A percentile compares a stretch with the other conserved stretches of the same genome.
phyloP scores from a whole-genome alignment of 2,888 invertebrate species.

The Chymomyza amoena region DNA sequence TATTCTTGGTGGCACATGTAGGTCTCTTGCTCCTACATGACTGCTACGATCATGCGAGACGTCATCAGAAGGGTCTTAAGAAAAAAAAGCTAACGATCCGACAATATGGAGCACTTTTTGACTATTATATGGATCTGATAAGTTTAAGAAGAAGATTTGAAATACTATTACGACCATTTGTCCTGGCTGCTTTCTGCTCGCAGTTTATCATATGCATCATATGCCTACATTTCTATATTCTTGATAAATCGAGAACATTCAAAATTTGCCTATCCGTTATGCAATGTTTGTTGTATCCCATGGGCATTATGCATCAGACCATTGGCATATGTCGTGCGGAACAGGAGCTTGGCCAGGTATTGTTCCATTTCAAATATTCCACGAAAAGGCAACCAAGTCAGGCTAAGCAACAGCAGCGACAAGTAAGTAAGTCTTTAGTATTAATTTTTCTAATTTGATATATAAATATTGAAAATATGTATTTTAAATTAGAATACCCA shows the following conservation, averaged over 20 bases:
- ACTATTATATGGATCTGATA: slow-evolving; percentile 33
- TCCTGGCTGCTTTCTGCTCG: slow-evolving; percentile 8
- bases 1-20: slow-evolving; percentile 21
- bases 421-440: not conserved
- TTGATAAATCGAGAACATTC: slow-evolving; percentile 3
- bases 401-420: slow-evolving; percentile 12
- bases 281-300: not conserved
- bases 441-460: too few relatives aligned
- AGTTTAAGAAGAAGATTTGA: slow-evolving; percentile 35
- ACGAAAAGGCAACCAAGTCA: slow-evolving; percentile 8
- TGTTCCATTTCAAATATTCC: slow-evolving; percentile 19
- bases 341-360: slow-evolving; percentile 27
- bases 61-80: not conserved
- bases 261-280: rapidly evolving
- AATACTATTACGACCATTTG: slow-evolving; percentile 36
- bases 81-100: too few relatives aligned
- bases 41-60: slow-evolving; percentile 27
- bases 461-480: too few relatives aligned
- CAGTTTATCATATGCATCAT: not conserved
- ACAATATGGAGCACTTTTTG: slow-evolving; percentile 4
- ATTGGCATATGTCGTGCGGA: slow-evolving; percentile 18
- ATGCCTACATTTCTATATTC: slow-evolving; percentile 31
- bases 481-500: too few relatives aligned
- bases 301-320: slow-evolving; percentile 21
- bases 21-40: slow-evolving; percentile 33